Conservation (phyloP, 1,140 invertebrate genomes). For the Drosophila nebulosa region DNA sequence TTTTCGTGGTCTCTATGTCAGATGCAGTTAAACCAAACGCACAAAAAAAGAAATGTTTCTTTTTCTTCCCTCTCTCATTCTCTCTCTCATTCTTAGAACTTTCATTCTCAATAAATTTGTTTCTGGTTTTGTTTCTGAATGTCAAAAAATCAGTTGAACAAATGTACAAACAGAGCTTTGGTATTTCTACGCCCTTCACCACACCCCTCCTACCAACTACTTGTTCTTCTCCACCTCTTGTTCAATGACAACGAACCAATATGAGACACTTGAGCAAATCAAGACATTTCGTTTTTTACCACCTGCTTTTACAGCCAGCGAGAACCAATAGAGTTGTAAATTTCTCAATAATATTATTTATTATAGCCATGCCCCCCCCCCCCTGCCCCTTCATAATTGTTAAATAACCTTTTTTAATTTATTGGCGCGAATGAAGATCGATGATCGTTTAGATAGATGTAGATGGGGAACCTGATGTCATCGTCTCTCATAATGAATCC, state of each 20-base stretch:
- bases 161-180: no score
- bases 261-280: constrained; percentile 63
- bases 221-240: not conserved
- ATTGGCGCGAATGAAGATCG: constrained; percentile 29
- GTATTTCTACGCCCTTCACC: no score
- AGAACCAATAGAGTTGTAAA: not conserved
- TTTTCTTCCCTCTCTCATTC: no score
- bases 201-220: no score
- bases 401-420: constrained; percentile 37
- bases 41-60: no score
- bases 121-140: no score
- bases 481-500: constrained; percentile 50
- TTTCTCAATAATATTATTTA: not conserved
- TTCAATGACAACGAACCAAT: constrained; percentile 41
- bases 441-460: not conserved
- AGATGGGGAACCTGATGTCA: constrained; percentile 48
- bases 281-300: constrained; percentile 14
- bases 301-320: not conserved
- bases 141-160: no score
- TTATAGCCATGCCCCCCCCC: not conserved
- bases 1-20: no score
- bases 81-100: no score
- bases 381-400: no score
- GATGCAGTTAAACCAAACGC: no score
- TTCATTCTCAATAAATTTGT: no score